Evolutionary conservation across 2,113 vertebrate genomes (phyloP).

Genomic region (Epinephelus lanceolatus): DNA sequence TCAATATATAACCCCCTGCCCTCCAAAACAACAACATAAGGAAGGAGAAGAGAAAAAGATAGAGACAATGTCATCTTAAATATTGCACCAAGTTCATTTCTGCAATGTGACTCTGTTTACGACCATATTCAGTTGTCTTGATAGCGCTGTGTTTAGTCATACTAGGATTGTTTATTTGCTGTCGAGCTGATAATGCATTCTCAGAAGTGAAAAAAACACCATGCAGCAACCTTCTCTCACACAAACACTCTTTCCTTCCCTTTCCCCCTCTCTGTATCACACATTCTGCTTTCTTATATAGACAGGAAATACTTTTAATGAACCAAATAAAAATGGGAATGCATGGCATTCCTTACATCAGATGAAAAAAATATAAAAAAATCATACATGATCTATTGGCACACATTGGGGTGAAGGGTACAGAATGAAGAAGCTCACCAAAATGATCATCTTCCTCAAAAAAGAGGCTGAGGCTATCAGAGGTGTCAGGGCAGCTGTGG

Average conservation of each 20-base stretch:
- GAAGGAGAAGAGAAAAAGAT: conserved; percentile 17
- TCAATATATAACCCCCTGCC: conserved; percentile 59
- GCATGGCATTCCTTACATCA: conserved; percentile 39
- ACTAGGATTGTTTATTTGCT: conserved; percentile 52
- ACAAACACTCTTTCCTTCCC: neutral
- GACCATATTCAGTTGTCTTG: conserved; percentile 25
- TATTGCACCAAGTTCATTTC: conserved; percentile 73
- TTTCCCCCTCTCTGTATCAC: neutral
- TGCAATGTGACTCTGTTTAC: conserved; percentile 50
- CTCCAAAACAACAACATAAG: conserved; percentile 52
- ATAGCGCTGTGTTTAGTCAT: conserved; percentile 46
- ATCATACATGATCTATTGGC: conserved; percentile 53
- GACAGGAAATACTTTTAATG: conserved; percentile 32
- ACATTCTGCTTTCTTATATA: conserved; percentile 2
- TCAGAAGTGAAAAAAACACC: conserved; percentile 42
- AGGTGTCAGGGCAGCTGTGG: neutral
- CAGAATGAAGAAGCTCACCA: neutral
- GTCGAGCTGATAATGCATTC: conserved; percentile 45
- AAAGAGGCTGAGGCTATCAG: conserved; percentile 1
- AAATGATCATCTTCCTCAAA: neutral
- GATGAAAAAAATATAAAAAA: conserved; percentile 9
- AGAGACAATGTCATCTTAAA: conserved; percentile 52
- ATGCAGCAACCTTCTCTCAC: conserved; percentile 28
- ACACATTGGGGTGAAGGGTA: conserved; percentile 40
- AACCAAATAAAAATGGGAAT: conserved; percentile 43